Evolutionary conservation across 2,888 invertebrate species (phyloP).

Genomic region (Calephelis perditalis): DNA sequence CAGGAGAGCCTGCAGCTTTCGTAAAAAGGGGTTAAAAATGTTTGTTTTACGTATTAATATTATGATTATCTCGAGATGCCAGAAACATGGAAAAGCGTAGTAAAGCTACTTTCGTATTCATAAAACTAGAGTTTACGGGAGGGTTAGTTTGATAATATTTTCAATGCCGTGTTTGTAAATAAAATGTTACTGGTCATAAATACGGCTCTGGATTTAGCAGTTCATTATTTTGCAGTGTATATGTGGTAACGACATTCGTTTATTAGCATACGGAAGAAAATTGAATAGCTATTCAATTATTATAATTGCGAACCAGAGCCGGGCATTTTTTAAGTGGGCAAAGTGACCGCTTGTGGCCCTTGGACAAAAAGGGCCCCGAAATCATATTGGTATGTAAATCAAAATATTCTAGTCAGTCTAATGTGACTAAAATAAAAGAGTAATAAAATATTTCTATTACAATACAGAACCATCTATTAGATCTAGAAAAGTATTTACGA

Average conservation of each 20-base stretch:
- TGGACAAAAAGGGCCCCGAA: background rate
- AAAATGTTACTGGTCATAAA: slow-evolving; percentile 6
- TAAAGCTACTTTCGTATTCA: background rate
- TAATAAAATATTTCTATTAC: too few species aligned
- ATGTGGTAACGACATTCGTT: slow-evolving; percentile 24
- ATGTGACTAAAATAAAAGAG: too few species aligned
- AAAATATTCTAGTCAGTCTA: too few species aligned
- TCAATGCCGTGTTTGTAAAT: slow-evolving; percentile 1
- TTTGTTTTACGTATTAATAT: too few species aligned
- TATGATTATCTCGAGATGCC: too few species aligned
- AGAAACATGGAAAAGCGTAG: too few species aligned
- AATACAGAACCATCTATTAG: too few species aligned
- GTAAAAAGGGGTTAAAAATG: too few species aligned
- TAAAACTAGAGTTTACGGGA: background rate
- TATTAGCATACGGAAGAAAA: slow-evolving; percentile 26
- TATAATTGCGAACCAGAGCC: slow-evolving; percentile 17
- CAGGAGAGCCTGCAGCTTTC: too few species aligned
- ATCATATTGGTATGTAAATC: too few species aligned
- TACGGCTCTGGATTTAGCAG: slow-evolving; percentile 21
- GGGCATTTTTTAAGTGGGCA: background rate
- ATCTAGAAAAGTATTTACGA: too few species aligned
- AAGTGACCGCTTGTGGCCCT: background rate
- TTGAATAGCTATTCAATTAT: slow-evolving; percentile 22
- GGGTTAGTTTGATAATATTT: slow-evolving; percentile 1
- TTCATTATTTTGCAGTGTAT: slow-evolving; percentile 25